Evolutionary conservation across 2,888 invertebrate species (phyloP).

Genomic region (Zhengitettix transpicula): DNA sequence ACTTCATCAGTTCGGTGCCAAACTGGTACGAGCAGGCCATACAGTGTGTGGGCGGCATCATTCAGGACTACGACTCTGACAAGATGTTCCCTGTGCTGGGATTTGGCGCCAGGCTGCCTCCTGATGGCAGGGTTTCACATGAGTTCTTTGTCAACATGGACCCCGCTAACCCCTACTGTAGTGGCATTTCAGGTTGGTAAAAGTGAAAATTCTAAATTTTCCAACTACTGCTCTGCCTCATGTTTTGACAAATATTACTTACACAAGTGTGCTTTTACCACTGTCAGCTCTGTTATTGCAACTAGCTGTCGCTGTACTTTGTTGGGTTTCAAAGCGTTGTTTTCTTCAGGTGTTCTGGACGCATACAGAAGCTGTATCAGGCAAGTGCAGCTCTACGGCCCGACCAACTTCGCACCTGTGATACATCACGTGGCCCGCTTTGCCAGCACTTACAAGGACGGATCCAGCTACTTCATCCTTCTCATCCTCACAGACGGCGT

Average conservation of each 20-base stretch:
- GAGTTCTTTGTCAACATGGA: conserved; percentile 31
- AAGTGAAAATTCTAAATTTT: not conserved
- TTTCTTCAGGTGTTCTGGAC: conserved; percentile 27
- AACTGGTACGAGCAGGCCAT: conserved; percentile 22
- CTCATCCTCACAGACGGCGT: conserved; percentile 43
- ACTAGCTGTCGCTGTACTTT: not conserved
- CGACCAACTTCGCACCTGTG: conserved; percentile 40
- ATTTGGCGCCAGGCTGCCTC: conserved; percentile 27
- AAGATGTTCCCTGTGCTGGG: conserved; percentile 30
- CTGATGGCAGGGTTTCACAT: conserved; percentile 21
- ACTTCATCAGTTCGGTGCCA: conserved; percentile 21
- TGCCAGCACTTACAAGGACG: conserved; percentile 28
- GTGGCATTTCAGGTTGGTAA: conserved; percentile 22
- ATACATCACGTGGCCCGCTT: conserved; percentile 32
- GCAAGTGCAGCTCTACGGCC: conserved; percentile 34
- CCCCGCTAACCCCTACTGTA: conserved; percentile 30
- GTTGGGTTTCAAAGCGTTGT: not conserved
- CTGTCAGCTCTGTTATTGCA: not conserved
- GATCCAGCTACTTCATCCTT: conserved; percentile 36
- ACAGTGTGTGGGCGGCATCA: conserved; percentile 25
- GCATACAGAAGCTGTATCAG: conserved; percentile 31
- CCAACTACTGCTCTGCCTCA: too few species aligned
- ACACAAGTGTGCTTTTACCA: not conserved
- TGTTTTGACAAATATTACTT: not conserved
- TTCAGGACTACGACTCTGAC: conserved; percentile 29